Conservation (phyloP, 2,888 invertebrate species). For the Ashinkailepas kermadecensis region DNA sequence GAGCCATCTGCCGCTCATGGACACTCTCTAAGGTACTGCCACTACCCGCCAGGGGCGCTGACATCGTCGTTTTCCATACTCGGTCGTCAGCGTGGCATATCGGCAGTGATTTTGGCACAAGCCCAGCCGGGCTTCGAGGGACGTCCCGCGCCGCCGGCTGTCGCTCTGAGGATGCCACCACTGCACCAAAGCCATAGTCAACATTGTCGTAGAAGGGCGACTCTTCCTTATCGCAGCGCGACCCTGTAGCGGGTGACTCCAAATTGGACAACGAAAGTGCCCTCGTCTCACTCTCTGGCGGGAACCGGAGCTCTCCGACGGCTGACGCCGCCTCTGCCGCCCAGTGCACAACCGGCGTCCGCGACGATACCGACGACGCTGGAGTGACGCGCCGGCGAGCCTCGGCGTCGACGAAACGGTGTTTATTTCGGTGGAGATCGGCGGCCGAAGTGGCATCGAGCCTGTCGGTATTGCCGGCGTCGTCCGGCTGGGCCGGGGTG, state of each 20-base stretch:
- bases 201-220: conserved; percentile 14
- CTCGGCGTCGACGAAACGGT: background rate
- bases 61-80: background rate
- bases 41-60: background rate
- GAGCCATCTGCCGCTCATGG: background rate
- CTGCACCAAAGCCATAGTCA: background rate
- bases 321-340: background rate
- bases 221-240: background rate
- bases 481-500: background rate
- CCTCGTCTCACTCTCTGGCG: background rate
- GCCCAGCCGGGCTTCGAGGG: background rate
- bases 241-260: background rate
- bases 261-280: background rate
- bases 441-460: background rate
- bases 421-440: background rate
- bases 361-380: background rate
- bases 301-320: background rate
- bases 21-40: background rate
- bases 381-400: background rate
- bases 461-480: background rate
- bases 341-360: background rate
- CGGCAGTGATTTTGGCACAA: background rate
- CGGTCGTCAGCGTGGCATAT: background rate
- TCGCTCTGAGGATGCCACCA: background rate
- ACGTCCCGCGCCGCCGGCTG: background rate